Base-by-base conservation (phyloP, 2,113 vertebrate genomes). In the Alligator mississippiensis region DNA sequence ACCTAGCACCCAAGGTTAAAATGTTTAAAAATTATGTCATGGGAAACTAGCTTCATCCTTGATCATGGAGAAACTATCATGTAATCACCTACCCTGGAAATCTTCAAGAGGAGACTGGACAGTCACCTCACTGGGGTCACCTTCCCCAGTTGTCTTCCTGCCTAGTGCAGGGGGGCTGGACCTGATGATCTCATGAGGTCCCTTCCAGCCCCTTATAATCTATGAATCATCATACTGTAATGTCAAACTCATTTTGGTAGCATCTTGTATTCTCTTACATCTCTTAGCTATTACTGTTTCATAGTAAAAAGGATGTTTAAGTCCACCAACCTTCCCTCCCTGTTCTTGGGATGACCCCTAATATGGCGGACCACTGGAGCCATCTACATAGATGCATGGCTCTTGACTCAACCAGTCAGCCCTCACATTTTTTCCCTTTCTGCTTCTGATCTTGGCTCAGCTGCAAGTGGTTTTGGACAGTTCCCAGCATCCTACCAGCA, bases 271-370 rank as follows among this genome's bases (percentile, higher is more conserved):
- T 54, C 57, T 38, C 25, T 66, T 77, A 47, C 24, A 70, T 28
- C 72, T 22, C 1, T 74, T 74, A 76, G 62, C 76, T 61, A 74
- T 47, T 83, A 38, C 82, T 0, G 0, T 62, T 80, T 6, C 60
- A 68, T 11, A 0, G 0, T 70, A 24, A 75, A 79, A 79, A 54
- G 9, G 13, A 10, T 92, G 57, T 82, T 77, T 61, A 57, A 64
- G 81, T 6, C 47, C 83, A 72, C 14, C 55, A 19, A 72, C 90
- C 58, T 38, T 83, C 58, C 61, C 38, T 68, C 80, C 60, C n/a
- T 47, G 68, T 30, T 54, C 82, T 76, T 1, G 0, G 30, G 84
- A 22, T 47, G 34, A 30, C 54, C 54, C 59, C 57, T 22, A 68
- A 27, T 55, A 77, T 27, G 34, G 28, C 77, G 91, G 94, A 72